Base-by-base conservation (phyloP, 1,140 invertebrate species). In the Eupeodes corollae region DNA sequence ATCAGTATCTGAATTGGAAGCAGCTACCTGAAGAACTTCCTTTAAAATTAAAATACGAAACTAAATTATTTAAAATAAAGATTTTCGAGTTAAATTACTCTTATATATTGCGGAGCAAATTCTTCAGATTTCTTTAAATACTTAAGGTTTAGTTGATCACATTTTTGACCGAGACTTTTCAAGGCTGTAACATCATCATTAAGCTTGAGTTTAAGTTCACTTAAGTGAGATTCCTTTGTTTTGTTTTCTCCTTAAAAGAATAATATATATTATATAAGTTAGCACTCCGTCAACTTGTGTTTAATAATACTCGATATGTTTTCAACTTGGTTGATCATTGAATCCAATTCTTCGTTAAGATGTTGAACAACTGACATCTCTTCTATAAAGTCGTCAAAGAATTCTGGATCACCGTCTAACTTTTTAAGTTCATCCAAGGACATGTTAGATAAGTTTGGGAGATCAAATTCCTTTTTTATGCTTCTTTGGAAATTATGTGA, bases 91-190 rank as follows among this genome's bases (percentile, higher is more conserved):
- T 58, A 67, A 49, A 72, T 76, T 59, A 85, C 81, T 56, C 80
- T 75, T 50, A 88, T 86, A 52, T 81, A 76, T 52, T 82, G 76
- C 0, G 85, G 84, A 12, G 79, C 75, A 58, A 83, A 87, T 52
- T 78, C 76, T 48, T 84, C 80, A 0, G 81, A 80, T 38, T 86
- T 64, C 55, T 78, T 78, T 53, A 82, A 77, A 56, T 86, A 84
- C 51, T 78, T 75, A 54, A 74, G 70, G 57, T 82, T 79, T 9
- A 84, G 56, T 50, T 73, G 68, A 57, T 87, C 83, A 57, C 80
- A 86, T 55, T 76, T 78, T 58, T 78, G 75, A 50, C 82, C 82
- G 53, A 87, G 63, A 47, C 77, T 73, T n/a, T 78, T 76, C 1
- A 86, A 74, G 1, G 73, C 75, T 43, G 83, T 76, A 21, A 82